Base-by-base conservation (phyloP, 1,140 invertebrate species). In the Melipona quadrifasciata region DNA sequence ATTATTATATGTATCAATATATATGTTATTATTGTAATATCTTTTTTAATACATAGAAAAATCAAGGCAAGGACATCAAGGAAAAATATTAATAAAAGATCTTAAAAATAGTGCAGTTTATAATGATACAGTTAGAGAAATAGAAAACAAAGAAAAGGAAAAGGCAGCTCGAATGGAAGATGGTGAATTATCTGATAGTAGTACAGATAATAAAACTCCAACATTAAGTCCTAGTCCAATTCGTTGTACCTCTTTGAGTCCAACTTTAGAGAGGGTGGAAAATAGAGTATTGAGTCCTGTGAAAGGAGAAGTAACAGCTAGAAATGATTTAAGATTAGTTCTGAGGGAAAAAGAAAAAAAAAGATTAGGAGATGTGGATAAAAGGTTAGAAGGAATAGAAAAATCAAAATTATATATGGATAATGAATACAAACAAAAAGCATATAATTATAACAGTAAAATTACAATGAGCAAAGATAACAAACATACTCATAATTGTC, bases 41-140 rank as follows among this genome's bases (percentile, higher is more conserved):
- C 10, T 87, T 87, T 64, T 73, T 82, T 76, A 75, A 61, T 57
- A 79, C 77, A 78, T 79, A 94, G 93, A 95, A 86, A 95, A 94
- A 89, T 27, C 90, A 73, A 95, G 94, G 86, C 90, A 91, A 58
- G 24, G 87, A 74, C 82, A 81, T 39, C 90, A 90, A 80, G 94
- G 92, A 31, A 95, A 95, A 92, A 95, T 95, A 90, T 93, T 96
- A 86, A 96, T 97, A 87, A 96, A 96, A 90, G 96, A 96, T 91
- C 94, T 97, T 31, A 97, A 96, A 89, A 96, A 96, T 74, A 97
- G 96, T 94, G 90, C 95, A 64, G 96, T 97, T 34, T 97, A 96
- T 93, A 96, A 96, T 90, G 96, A 96, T 85, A 96, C 96, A 34
- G 95, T 97, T 1, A 96, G 96, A 90, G 95, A 96, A 91, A 96